These are phyloP conservation scores for Entomyzon cyanotis DNA, from an alignment of 2,113 vertebrate genomes.

Conservation along the genomic window DNA sequence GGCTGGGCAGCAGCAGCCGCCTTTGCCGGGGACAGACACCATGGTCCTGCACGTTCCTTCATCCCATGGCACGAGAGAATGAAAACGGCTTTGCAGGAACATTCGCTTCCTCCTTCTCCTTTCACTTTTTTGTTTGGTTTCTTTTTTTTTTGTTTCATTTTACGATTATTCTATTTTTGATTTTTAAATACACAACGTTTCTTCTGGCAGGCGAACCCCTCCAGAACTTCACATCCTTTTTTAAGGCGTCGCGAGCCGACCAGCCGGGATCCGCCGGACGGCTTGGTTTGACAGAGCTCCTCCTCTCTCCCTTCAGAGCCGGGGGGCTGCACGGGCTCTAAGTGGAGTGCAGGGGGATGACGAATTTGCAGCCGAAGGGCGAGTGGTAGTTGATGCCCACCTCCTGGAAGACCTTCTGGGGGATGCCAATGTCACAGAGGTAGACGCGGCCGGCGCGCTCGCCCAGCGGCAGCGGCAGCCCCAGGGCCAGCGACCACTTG, in stretches of 20 bases:
- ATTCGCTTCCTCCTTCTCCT: background rate
- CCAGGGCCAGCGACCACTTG: constrained; percentile 95
- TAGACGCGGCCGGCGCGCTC: constrained; percentile 91
- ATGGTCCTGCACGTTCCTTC: background rate
- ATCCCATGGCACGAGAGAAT: background rate
- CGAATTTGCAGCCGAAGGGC: constrained; percentile 97
- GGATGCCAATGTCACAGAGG: constrained; percentile 95
- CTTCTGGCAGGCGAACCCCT: constrained; percentile 39
- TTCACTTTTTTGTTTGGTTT: background rate
- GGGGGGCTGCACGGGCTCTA: constrained; percentile 29
- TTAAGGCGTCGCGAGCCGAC: constrained; percentile 69
- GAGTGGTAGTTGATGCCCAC: constrained; percentile 96
- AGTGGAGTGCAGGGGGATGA: constrained; percentile 92
- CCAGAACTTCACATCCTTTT: constrained; percentile 61
- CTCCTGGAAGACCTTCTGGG: constrained; percentile 93
- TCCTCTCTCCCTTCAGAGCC: background rate
- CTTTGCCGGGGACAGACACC: background rate
- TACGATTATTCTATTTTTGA: background rate
- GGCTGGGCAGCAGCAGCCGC: background rate
- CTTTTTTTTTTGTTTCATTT: background rate
- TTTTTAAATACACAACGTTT: background rate
- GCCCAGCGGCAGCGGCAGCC: constrained; percentile 87
- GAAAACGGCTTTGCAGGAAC: background rate
- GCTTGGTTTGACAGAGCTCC: background rate
- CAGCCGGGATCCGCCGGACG: background rate